Evolutionary conservation across 2,888 invertebrate species (phyloP), one percentile per base, ranked within the genome.

Genomic region (Netelia fuscicornis): DNA sequence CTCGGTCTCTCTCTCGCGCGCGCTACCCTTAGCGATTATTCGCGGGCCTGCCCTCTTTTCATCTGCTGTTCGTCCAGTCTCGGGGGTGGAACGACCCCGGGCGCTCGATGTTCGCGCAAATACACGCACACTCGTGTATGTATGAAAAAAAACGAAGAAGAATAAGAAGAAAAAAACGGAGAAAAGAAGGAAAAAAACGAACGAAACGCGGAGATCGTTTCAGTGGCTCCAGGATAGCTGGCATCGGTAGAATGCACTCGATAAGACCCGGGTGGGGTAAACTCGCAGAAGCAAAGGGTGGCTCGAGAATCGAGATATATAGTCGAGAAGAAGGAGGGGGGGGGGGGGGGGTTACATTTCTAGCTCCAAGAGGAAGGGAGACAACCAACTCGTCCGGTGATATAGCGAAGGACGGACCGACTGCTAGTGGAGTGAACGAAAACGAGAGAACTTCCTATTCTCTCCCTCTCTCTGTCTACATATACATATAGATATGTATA

Each of bases 161-260:
- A n/a, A 58, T 44, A 25, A 54, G 48, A 60, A 37, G 65, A 81
- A 54, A 37, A 37, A 62, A 79, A 60, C 20, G 64, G 65, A 52
- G 37, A 37, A 3, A 60, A 23, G 58, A 78, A 52, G 30, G 30
- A 23, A 54, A 79, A 60, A 62, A 52, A 23, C 23, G 83, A 79
- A 80, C 20, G 76, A 84, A 79, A 78, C 68, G 30, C 52, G 74
- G 54, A 70, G 75, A 76, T 86, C 86, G 83, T 85, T 85, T 58
- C 85, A 80, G 85, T 76, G 86, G 85, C 85, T 82, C 71, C 76
- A 72, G 72, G 68, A 68, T 84, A 90, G 89, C 89, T 87, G 87
- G 85, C 88, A 89, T 89, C 88, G 89, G 78, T 89, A 90, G 89
- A 91, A 91, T 90, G 90, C 89, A 88, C 86, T 87, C 88, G 87